Base-by-base conservation (phyloP, 2,113 vertebrate species). In the Mesoclemmys tuberculata region DNA sequence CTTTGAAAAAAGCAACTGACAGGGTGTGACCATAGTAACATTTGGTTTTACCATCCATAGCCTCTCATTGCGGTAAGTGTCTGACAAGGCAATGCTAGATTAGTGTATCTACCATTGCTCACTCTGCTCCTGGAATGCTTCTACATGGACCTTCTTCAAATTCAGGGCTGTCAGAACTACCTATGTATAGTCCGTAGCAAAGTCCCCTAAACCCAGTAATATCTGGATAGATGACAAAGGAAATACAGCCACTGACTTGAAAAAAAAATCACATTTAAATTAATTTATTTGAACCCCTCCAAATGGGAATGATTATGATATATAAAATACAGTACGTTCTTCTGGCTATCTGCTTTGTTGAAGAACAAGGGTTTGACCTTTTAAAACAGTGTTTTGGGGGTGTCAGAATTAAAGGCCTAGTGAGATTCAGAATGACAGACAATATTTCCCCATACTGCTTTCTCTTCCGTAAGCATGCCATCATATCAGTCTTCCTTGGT, bases 341-440 rank as follows among this genome's bases (percentile, higher is more conserved):
- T 88, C 82, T 88, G 88, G 48, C 29, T 77, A 71, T 87, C 75
- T 44, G 80, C 87, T 80, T 87, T 84, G 75, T n/a, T 82, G 90
- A 96, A 79, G 92, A 77, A 77, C 19, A 44, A 95, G 49, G 87
- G 87, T 94, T 80, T 90, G 90, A 74, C 41, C 21, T 75, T 68
- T 75, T 44, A 26, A 26, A 75, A 90, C 80, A 75, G 22, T 86
- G 41, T 94, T 84, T 55, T 80, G 51, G 84, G 56, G 61, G 58
- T 92, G 96, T 96, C 94, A 96, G 90, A 94, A 97, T 93, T 74
- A 95, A 93, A 93, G 93, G 88, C 92, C 90, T 93, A 90, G 86
- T 90, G 95, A 93, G 87, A 93, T 85, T 92, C 95, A 38, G 19
- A 61, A 27, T 38, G 79, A 29, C 77, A 46, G 55, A 41, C 46